Evolutionary conservation across 2,797 vertebrate species (phyloP).

Genomic region (Echeneis naucrates): DNA sequence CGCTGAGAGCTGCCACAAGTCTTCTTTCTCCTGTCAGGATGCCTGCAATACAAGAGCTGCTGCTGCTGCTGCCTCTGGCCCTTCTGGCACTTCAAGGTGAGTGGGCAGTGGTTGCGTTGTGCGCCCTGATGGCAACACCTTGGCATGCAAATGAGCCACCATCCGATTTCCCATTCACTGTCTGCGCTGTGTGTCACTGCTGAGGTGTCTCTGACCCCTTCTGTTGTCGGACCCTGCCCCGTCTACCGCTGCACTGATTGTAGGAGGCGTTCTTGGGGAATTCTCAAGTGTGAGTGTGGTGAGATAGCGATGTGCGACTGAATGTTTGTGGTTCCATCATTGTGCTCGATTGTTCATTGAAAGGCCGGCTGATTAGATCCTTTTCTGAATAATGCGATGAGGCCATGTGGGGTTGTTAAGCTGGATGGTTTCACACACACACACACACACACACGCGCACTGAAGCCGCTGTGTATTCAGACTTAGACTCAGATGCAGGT

Average conservation of each 20-base stretch:
- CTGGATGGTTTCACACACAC: slow-evolving; percentile 11
- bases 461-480: background rate
- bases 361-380: slow-evolving; percentile 55
- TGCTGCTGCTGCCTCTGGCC: slow-evolving; percentile 66
- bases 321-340: too few relatives aligned
- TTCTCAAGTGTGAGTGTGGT: background rate
- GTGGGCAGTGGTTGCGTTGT: slow-evolving; percentile 50
- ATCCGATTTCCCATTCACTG: slow-evolving; percentile 3
- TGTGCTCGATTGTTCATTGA: slow-evolving; percentile 36
- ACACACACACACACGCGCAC: background rate
- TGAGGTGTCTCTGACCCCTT: slow-evolving; percentile 19
- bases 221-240: slow-evolving; percentile 6
- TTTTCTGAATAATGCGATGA: slow-evolving; percentile 41
- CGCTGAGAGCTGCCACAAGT: slow-evolving; percentile 28
- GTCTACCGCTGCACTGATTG: background rate
- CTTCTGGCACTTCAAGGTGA: slow-evolving; percentile 80
- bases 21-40: slow-evolving; percentile 68
- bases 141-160: slow-evolving; percentile 34
- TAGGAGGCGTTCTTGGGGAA: background rate
- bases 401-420: slow-evolving; percentile 23
- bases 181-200: slow-evolving; percentile 4
- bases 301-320: too few relatives aligned
- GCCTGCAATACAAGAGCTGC: slow-evolving; percentile 59
- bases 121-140: slow-evolving; percentile 16
- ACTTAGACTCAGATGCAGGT: background rate